Evolutionary conservation across 1,140 invertebrate genomes (phyloP).

Genomic region (Sipha flava): DNA sequence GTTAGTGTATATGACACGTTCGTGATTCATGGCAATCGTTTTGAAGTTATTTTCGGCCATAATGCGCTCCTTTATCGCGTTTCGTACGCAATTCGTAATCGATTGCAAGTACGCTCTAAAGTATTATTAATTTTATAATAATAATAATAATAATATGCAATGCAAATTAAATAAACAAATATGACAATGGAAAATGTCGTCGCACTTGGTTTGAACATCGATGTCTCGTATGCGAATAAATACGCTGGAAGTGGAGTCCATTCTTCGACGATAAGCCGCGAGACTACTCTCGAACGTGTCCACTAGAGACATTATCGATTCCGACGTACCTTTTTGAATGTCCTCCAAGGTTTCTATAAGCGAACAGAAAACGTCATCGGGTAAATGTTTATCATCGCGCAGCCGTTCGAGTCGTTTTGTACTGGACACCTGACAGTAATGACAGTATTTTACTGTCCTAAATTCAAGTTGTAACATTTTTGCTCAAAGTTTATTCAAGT

Average conservation of each 20-base stretch:
- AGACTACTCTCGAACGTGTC: neutral
- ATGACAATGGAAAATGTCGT: no score
- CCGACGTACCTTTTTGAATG: neutral
- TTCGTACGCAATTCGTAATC: neutral
- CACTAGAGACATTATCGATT: neutral
- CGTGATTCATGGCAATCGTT: neutral
- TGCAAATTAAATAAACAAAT: no score
- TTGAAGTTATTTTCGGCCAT: neutral
- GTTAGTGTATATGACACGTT: neutral
- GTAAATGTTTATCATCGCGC: no score
- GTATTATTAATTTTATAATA: neutral
- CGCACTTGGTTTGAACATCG: constrained; percentile 1
- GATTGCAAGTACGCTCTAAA: neutral
- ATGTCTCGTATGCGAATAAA: neutral
- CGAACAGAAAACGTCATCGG: no score
- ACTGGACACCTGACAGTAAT: no score
- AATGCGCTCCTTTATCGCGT: neutral
- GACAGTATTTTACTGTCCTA: no score
- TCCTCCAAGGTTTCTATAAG: neutral
- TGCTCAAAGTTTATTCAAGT: no score
- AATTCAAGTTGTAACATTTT: no score
- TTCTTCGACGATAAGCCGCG: neutral
- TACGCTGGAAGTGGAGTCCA: neutral
- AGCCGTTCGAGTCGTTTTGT: no score
- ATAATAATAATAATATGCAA: neutral